Percentiles rank a stretch among this genome's conserved stretches.
Conservation (phyloP, 92 coral and sea anemone species). For the Porites evermanni region DNA sequence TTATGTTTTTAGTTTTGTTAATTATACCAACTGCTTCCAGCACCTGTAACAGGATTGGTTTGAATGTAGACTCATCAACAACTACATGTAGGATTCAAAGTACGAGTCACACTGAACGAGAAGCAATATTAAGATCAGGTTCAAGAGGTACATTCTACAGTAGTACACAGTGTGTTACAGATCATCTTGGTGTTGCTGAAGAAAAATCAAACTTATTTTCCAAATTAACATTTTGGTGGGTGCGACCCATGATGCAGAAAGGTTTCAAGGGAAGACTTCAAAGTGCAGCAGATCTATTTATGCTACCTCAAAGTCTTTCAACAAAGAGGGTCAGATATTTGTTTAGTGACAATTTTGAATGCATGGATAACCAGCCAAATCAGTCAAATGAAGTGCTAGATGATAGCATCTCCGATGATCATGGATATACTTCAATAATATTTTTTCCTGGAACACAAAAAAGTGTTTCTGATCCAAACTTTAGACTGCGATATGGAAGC, state of each 20-base stretch:
- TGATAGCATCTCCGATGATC: conserved; percentile 32
- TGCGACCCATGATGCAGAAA: conserved; percentile 78
- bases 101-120: conserved; percentile 55
- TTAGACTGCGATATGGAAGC: neutral
- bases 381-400: neutral
- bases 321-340: conserved; percentile 68
- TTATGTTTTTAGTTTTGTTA: conserved; percentile 56
- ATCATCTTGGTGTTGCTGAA: conserved; percentile 86
- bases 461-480: conserved; percentile 31
- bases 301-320: conserved; percentile 80
- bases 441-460: conserved; percentile 28
- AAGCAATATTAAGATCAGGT: conserved; percentile 67
- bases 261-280: conserved; percentile 80
- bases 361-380: conserved; percentile 1
- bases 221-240: conserved; percentile 94
- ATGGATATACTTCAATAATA: conserved; percentile 9
- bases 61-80: conserved; percentile 7
- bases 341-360: conserved; percentile 67
- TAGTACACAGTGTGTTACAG: conserved; percentile 72
- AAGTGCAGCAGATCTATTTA: conserved; percentile 78
- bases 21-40: conserved; percentile 42
- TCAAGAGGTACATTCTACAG: conserved; percentile 88
- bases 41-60: neutral
- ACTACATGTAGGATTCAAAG: conserved; percentile 68
- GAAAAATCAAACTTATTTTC: conserved; percentile 80